A percentile compares a stretch with the other conserved stretches of the same genome.
Evolutionary conservation across 2,797 vertebrate genomes (phyloP).

Genomic region (Hoplostethus atlanticus): DNA sequence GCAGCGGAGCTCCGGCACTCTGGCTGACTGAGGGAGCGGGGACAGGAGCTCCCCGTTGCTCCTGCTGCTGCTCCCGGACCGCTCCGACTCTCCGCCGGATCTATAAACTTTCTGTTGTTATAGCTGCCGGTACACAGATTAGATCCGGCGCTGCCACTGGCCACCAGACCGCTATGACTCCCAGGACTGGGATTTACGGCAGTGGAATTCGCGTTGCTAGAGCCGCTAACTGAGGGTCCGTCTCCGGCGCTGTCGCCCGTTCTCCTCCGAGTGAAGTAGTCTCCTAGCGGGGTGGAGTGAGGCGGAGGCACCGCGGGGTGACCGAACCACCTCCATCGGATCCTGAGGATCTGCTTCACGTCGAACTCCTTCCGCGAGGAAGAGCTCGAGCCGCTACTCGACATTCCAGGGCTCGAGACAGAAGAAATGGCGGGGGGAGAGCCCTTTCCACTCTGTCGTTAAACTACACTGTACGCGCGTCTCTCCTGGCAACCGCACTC

Average conservation of each 20-base stretch:
- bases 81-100: conserved; percentile 81
- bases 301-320: conserved; percentile 91
- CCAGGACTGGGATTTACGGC: conserved; percentile 51
- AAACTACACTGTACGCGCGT: conserved; percentile 77
- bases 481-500: conserved; percentile 91
- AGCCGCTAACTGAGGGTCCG: conserved; percentile 74
- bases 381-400: conserved; percentile 84
- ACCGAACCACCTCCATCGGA: conserved; percentile 98
- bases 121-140: conserved; percentile 72
- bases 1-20: conserved; percentile 90
- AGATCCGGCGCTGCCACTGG: conserved; percentile 76
- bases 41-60: conserved; percentile 76
- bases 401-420: conserved; percentile 87
- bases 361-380: conserved; percentile 97
- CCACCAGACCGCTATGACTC: conserved; percentile 67
- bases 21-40: conserved; percentile 90
- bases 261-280: conserved; percentile 87
- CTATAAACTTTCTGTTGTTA: conserved; percentile 90
- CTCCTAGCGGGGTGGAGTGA: conserved; percentile 87
- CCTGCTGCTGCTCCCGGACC: conserved; percentile 81
- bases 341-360: conserved; percentile 98
- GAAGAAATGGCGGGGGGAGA: conserved; percentile 75
- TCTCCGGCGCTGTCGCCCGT: conserved; percentile 71
- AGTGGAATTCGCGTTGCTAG: conserved; percentile 56
- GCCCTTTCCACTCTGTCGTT: conserved; percentile 63